Conservation (phyloP, 2,797 vertebrate genomes). For the Anabas testudineus region DNA sequence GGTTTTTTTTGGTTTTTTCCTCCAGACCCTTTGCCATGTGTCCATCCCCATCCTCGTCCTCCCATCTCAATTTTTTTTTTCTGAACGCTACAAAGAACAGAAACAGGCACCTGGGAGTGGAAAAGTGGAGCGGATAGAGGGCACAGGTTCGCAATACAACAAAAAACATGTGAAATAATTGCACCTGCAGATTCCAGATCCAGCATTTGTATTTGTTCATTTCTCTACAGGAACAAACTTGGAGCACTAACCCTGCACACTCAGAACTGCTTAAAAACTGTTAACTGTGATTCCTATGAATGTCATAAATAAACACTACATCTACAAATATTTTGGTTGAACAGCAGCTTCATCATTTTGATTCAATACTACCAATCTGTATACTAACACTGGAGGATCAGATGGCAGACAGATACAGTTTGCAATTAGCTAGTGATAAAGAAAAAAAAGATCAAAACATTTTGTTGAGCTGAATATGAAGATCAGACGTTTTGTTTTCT, state of each 20-base stretch:
- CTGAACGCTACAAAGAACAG: constrained; percentile 59
- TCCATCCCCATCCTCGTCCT: constrained; percentile 49
- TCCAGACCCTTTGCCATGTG: constrained; percentile 49
- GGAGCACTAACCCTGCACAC: constrained; percentile 10
- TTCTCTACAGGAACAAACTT: constrained; percentile 15
- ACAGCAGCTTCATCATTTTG: neutral
- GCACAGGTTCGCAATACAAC: constrained; percentile 23
- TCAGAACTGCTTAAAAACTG: no score
- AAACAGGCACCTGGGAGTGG: constrained; percentile 48
- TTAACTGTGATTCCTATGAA: constrained; percentile 27
- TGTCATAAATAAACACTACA: neutral
- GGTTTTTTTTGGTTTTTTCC: no score
- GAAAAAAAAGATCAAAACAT: no score
- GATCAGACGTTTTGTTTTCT: neutral
- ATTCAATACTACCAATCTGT: neutral
- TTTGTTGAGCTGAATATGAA: no score
- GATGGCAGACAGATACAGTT: neutral
- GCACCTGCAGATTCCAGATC: constrained; percentile 45
- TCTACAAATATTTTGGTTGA: neutral
- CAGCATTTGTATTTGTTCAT: constrained; percentile 14
- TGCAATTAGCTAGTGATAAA: neutral
- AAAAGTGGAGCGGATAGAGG: neutral
- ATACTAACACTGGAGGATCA: neutral
- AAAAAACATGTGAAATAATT: constrained; percentile 62
- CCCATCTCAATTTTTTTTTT: constrained; percentile 43